A percentile compares a stretch with the other conserved stretches of the same genome.
Conservation (phyloP, 2,113 vertebrate species). For the Nematolebias whitei region DNA sequence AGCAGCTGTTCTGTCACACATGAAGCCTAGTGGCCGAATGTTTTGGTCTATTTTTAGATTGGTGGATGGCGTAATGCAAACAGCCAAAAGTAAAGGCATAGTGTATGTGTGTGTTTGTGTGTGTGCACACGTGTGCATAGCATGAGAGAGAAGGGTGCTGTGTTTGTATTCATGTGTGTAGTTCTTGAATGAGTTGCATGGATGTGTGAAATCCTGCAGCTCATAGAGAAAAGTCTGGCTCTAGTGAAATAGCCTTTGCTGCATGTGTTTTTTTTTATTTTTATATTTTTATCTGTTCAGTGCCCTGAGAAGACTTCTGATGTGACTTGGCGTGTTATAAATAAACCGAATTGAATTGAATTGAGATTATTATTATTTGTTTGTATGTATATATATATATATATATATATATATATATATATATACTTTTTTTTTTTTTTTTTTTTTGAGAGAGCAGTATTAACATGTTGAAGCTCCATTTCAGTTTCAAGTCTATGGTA, state of each 20-base stretch:
- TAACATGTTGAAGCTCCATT: no score
- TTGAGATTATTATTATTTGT: no score
- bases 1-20: constrained; percentile 16
- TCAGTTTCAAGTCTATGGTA: no score
- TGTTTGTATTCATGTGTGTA: constrained; percentile 14
- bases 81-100: constrained; percentile 38
- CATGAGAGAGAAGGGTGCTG: not conserved
- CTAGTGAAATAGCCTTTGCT: constrained; percentile 5
- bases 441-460: no score
- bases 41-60: constrained; percentile 64
- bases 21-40: constrained; percentile 57
- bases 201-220: constrained; percentile 48
- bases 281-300: no score
- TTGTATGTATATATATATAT: no score
- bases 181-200: constrained; percentile 18
- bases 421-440: no score
- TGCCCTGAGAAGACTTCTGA: no score
- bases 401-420: no score
- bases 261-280: not conserved
- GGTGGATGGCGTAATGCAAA: constrained; percentile 54
- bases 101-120: constrained; percentile 3
- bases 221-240: constrained; percentile 27
- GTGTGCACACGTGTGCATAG: not conserved
- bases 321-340: no score
- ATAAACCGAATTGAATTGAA: no score